A percentile compares a stretch with the other conserved stretches of the same genome.
Conservation (phyloP, 2,797 vertebrate genomes). For the Tympanoctomys barrerae region DNA sequence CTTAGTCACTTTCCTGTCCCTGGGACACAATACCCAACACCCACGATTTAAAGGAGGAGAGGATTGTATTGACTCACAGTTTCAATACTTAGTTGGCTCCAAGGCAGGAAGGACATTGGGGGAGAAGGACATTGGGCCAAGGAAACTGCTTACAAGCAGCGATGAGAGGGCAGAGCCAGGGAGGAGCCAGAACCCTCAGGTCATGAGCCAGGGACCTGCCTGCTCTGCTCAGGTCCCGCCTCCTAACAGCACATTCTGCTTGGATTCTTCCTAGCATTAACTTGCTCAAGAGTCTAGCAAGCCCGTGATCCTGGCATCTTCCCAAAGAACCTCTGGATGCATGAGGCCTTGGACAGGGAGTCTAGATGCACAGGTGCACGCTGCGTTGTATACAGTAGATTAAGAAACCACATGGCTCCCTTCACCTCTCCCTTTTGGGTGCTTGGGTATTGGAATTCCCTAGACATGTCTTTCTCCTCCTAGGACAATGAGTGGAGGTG, state of each 20-base stretch:
- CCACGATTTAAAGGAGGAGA: neutral
- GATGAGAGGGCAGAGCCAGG: neutral
- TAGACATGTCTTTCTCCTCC: neutral
- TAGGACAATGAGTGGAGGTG: neutral
- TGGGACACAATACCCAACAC: neutral
- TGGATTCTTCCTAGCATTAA: neutral
- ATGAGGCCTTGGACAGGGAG: neutral
- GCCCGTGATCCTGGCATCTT: neutral
- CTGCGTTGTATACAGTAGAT: neutral
- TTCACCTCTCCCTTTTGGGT: neutral
- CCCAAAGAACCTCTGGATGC: neutral
- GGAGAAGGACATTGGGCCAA: neutral
- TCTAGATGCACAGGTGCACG: neutral
- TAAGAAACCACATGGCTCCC: neutral
- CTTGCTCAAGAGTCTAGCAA: neutral
- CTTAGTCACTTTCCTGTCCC: neutral
- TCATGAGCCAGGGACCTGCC: neutral
- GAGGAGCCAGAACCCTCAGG: neutral
- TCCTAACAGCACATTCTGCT: neutral
- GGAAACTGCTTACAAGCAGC: neutral
- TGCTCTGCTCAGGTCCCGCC: neutral
- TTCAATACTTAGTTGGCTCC: neutral
- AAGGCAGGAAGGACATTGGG: neutral
- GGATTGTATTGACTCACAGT: neutral
- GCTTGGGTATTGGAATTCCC: neutral